Evolutionary conservation across 2,797 vertebrate genomes (phyloP).

Genomic region (Labroides dimidiatus): DNA sequence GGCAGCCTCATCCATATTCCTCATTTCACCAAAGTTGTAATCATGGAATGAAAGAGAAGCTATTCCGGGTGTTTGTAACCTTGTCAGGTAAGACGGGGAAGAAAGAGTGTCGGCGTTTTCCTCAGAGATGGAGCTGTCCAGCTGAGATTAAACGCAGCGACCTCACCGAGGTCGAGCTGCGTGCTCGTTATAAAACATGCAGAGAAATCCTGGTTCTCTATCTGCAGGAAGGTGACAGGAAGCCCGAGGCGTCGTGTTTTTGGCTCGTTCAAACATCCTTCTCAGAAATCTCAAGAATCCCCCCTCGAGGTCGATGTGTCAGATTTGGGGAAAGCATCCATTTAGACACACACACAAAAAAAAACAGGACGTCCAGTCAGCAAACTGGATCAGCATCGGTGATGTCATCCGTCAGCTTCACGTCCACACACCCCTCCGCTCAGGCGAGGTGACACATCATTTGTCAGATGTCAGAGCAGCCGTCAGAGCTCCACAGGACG

Average conservation of each 20-base stretch:
- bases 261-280: neutral
- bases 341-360: too few relatives aligned
- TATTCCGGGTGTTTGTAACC: constrained; percentile 3
- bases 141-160: neutral
- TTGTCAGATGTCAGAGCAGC: constrained; percentile 38
- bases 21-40: constrained; percentile 21
- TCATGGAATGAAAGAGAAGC: constrained; percentile 21
- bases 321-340: neutral
- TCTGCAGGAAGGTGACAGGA: neutral
- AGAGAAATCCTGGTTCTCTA: neutral
- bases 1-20: constrained; percentile 38
- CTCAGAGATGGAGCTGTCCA: constrained; percentile 8
- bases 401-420: neutral
- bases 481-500: constrained; percentile 12
- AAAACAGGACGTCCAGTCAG: too few relatives aligned
- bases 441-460: constrained; percentile 29
- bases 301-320: neutral
- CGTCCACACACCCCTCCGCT: too few relatives aligned
- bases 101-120: neutral
- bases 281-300: neutral
- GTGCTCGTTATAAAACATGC: neutral
- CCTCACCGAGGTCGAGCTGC: neutral
- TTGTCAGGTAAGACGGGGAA: constrained; percentile 16
- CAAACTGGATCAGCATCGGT: neutral
- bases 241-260: neutral